These are phyloP conservation scores for Nomada ruficornis DNA, from an alignment of 2,888 invertebrate species.

Conservation along the genomic window DNA sequence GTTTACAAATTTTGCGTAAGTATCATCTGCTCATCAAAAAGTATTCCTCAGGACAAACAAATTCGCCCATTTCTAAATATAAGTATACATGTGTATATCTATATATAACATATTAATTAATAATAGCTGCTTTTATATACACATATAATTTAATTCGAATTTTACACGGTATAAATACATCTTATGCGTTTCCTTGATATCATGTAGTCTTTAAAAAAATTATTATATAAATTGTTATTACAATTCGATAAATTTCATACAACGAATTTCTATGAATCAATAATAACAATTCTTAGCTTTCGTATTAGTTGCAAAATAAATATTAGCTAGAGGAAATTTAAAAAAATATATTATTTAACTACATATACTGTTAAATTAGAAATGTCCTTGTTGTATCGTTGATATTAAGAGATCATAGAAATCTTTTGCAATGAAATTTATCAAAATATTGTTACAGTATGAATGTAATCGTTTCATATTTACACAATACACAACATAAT, in stretches of 20 bases:
- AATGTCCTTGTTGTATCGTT: neutral
- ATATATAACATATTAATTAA: constrained; percentile 38
- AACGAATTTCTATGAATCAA: constrained; percentile 12
- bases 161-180: constrained; percentile 72
- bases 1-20: constrained; percentile 28
- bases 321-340: neutral
- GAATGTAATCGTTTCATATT: constrained; percentile 45
- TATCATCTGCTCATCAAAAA: constrained; percentile 32
- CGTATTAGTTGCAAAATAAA: constrained; percentile 8
- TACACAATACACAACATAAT: constrained; percentile 63
- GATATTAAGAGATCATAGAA: constrained; percentile 25
- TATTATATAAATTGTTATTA: constrained; percentile 41
- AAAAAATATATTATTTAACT: neutral
- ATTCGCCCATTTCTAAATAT: neutral
- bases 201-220: constrained; percentile 46
- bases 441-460: constrained; percentile 35
- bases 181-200: constrained; percentile 56
- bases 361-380: neutral
- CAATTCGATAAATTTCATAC: constrained; percentile 36
- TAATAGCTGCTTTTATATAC: constrained; percentile 71
- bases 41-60: constrained; percentile 42
- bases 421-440: constrained; percentile 43
- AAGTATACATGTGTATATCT: neutral
- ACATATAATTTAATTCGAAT: constrained; percentile 74
- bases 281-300: constrained; percentile 15